Conservation (phyloP, 2,797 vertebrate species). For the Cossypha heuglini region DNA sequence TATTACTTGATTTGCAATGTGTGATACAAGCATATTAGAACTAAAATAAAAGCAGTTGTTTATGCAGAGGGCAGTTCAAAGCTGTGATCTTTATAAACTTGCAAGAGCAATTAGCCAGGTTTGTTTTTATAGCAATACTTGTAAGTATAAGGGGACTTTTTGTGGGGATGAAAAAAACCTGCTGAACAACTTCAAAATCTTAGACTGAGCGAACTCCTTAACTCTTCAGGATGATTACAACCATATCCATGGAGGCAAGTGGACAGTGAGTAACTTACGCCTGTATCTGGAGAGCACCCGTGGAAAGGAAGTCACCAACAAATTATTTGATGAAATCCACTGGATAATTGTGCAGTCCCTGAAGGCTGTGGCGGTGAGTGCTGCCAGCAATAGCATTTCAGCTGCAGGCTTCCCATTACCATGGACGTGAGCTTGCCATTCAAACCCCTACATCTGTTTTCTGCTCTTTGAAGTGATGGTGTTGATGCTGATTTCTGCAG, state of each 20-base stretch:
- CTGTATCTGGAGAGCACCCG: constrained; percentile 97
- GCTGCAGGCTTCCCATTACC: background rate
- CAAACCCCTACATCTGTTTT: background rate
- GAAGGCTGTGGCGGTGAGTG: constrained; percentile 93
- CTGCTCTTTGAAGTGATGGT: background rate
- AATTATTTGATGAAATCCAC: constrained; percentile 96
- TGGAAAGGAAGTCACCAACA: constrained; percentile 90
- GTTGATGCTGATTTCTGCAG: background rate
- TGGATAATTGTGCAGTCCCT: constrained; percentile 98
- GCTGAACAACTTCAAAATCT: background rate
- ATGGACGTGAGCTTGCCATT: background rate
- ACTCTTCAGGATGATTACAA: constrained; percentile 93
- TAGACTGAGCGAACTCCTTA: background rate
- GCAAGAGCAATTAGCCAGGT: background rate
- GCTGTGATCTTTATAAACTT: background rate
- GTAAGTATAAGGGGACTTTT: background rate
- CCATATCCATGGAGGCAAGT: constrained; percentile 96
- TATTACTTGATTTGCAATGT: background rate
- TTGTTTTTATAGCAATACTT: background rate
- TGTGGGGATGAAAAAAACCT: background rate
- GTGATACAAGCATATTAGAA: background rate
- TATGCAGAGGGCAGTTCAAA: background rate
- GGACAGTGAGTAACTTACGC: constrained; percentile 93
- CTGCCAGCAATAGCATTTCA: background rate
- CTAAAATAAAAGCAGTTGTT: background rate